Percentiles rank a stretch among this genome's conserved stretches.
These are phyloP conservation scores for Cuculus canorus DNA, from an alignment of 2,797 vertebrate species.

Conservation along the genomic window DNA sequence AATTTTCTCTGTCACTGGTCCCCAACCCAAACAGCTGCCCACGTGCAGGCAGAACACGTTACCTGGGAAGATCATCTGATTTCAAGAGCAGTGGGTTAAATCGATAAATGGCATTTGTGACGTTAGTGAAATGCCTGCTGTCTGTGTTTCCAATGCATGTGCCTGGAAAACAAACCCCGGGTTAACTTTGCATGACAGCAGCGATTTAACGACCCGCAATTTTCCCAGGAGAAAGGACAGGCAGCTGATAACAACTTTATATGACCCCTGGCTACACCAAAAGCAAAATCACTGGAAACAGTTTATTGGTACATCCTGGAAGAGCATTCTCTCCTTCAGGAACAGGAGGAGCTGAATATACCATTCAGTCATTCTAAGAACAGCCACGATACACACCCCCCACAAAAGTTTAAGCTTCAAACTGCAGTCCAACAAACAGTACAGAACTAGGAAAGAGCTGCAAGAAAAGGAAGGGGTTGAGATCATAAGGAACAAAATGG, in stretches of 20 bases:
- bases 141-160: slow-evolving; percentile 92
- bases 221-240: not conserved
- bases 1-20: not conserved
- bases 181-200: not conserved
- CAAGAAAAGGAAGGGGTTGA: not conserved
- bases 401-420: not conserved
- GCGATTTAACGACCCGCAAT: not conserved
- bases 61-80: slow-evolving; percentile 84
- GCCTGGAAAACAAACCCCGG: slow-evolving; percentile 74
- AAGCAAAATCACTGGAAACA: not conserved
- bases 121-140: slow-evolving; percentile 87
- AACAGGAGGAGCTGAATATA: not conserved
- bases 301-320: not conserved
- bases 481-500: slow-evolving; percentile 3
- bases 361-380: not conserved
- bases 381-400: not conserved
- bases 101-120: slow-evolving; percentile 86
- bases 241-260: not conserved
- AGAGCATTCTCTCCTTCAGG: not conserved
- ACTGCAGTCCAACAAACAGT: not conserved
- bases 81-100: slow-evolving; percentile 84
- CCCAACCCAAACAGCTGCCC: not conserved
- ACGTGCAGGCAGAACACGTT: not conserved
- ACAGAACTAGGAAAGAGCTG: not conserved
- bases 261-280: not conserved